phyloP scores from a whole-genome alignment of 2,113 vertebrate genomes.

The Microcebus jonahi region DNA sequence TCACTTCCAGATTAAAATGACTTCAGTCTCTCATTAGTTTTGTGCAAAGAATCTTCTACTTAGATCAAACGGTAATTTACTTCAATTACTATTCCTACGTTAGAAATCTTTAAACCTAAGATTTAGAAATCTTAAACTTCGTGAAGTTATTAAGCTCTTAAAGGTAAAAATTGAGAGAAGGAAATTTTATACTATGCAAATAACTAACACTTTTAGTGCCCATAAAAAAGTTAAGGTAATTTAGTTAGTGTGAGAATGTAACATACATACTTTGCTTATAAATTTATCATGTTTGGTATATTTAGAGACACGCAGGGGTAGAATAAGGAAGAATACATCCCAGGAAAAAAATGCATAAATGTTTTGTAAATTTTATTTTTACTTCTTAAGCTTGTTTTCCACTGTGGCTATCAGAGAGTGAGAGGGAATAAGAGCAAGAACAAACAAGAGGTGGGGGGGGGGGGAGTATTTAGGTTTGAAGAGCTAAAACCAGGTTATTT shows the following conservation, averaged over 20 bases:
- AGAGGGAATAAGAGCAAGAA: background rate
- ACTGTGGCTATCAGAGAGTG: background rate
- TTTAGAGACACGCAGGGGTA: background rate
- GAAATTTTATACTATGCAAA: background rate
- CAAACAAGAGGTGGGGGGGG: background rate
- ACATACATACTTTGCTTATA: background rate
- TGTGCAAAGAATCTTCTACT: conserved; percentile 68
- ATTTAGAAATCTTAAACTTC: conserved; percentile 8
- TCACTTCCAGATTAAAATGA: conserved; percentile 68
- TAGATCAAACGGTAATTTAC: conserved; percentile 68
- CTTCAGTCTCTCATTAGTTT: conserved; percentile 58
- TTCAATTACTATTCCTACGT: conserved; percentile 71
- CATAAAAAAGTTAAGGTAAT: background rate
- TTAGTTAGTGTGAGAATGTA: background rate
- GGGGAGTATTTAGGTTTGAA: background rate
- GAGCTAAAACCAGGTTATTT: conserved; percentile 58
- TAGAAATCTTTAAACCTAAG: conserved; percentile 65
- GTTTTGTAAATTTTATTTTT: conserved; percentile 28
- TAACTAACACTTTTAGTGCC: background rate
- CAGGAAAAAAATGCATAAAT: background rate
- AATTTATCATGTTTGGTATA: background rate
- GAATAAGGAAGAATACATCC: conserved; percentile 18
- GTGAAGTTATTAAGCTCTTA: conserved; percentile 3
- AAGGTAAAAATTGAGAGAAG: conserved; percentile 21
- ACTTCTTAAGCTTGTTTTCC: conserved; percentile 10